These are phyloP conservation scores for Brachyptera risi DNA, from an alignment of 2,888 invertebrate genomes.

Conservation along the genomic window DNA sequence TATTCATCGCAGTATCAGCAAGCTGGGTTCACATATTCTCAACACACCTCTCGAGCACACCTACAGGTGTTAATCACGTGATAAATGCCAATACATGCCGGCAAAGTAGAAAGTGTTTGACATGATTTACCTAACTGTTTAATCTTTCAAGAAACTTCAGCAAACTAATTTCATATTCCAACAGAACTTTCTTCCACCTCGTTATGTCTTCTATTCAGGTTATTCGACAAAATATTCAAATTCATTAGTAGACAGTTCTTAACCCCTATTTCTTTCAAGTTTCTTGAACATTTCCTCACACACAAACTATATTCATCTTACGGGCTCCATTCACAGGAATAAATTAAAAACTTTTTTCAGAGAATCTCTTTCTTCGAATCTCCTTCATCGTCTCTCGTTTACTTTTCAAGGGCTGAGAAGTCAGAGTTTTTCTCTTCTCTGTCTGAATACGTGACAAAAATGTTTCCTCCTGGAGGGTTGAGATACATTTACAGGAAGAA, in stretches of 20 bases:
- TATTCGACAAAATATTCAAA: constrained; percentile 19
- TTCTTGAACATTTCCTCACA: not conserved
- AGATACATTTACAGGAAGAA: not conserved
- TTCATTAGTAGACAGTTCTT: constrained; percentile 17
- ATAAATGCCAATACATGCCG: too few relatives aligned
- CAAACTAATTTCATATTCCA: constrained; percentile 19
- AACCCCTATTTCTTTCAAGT: not conserved
- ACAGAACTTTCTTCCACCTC: constrained; percentile 7
- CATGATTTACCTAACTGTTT: too few relatives aligned
- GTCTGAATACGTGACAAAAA: constrained; percentile 12
- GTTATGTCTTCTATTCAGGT: constrained; percentile 19
- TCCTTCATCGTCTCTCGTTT: constrained; percentile 1
- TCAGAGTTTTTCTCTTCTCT: too few relatives aligned
- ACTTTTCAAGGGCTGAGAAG: not conserved
- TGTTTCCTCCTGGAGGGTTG: too few relatives aligned
- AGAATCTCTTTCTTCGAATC: constrained; percentile 13
- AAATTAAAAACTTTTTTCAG: constrained; percentile 14
- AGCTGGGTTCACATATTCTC: too few relatives aligned
- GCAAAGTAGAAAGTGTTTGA: too few relatives aligned
- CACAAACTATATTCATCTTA: too few relatives aligned
- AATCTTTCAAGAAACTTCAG: too few relatives aligned
- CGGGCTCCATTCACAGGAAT: constrained; percentile 18
- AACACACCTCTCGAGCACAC: too few relatives aligned
- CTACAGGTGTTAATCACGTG: too few relatives aligned
- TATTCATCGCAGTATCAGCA: too few relatives aligned